These are phyloP conservation scores for Isichthys henryi DNA, from an alignment of 2,113 vertebrate species.

Conservation along the genomic window DNA sequence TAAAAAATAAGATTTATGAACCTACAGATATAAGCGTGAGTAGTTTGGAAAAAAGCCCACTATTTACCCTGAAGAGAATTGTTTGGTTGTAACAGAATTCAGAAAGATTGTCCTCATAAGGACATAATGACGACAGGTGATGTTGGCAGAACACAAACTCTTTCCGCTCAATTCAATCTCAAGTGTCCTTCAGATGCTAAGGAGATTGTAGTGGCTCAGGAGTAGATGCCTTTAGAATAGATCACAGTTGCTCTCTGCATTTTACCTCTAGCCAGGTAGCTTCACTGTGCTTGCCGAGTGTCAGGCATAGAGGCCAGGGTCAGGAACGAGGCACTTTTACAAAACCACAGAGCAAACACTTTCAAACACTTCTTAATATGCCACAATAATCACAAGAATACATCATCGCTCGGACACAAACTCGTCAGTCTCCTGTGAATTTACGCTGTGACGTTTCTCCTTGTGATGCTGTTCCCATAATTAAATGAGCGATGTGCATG, in stretches of 20 bases:
- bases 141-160: not conserved
- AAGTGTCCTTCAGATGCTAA: not conserved
- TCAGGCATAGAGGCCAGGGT: not conserved
- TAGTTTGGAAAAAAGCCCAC: not conserved
- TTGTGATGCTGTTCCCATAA: conserved; percentile 14
- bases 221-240: not conserved
- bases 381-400: conserved; percentile 12
- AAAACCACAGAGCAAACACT: not conserved
- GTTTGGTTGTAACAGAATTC: not conserved
- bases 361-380: conserved; percentile 6
- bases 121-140: not conserved
- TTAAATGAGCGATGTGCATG: conserved; percentile 27
- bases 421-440: conserved; percentile 26
- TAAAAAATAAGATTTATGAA: not conserved
- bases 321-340: not conserved
- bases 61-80: not conserved
- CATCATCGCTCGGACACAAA: conserved; percentile 1
- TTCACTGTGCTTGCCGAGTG: not conserved
- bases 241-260: not conserved
- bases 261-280: not conserved
- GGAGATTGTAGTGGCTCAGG: not conserved
- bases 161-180: not conserved
- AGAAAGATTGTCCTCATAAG: not conserved
- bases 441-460: conserved; percentile 31
- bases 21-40: not conserved